A percentile compares a stretch with the other conserved stretches of the same genome.
Evolutionary conservation across 1,140 invertebrate genomes (phyloP).

Genomic region (Diuraphis noxia): DNA sequence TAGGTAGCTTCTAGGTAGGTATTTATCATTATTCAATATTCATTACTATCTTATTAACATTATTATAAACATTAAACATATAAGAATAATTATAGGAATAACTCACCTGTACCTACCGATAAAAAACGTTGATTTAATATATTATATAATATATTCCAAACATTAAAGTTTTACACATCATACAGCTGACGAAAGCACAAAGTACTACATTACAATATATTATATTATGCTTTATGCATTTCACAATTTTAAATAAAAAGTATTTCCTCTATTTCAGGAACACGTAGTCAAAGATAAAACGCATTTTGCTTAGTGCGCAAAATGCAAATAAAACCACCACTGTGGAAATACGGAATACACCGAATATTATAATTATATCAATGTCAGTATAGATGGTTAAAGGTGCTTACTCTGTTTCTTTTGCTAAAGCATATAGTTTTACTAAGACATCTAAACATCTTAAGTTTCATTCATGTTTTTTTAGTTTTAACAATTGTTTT

Average conservation of each 20-base stretch:
- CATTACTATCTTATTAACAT: too few species aligned
- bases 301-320: not conserved
- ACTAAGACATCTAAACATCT: not conserved
- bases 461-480: not conserved
- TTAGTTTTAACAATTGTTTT: not conserved
- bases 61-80: not conserved
- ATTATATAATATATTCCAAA: slow-evolving; percentile 20
- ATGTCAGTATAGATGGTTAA: not conserved
- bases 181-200: not conserved
- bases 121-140: not conserved
- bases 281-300: not conserved
- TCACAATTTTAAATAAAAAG: not conserved
- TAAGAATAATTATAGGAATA: not conserved
- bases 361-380: not conserved
- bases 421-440: not conserved
- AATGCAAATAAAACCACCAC: not conserved
- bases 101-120: not conserved
- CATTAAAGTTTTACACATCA: not conserved
- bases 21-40: too few species aligned
- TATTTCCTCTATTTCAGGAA: slow-evolving; percentile 6
- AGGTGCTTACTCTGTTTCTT: not conserved
- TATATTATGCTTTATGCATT: not conserved
- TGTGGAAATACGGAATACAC: not conserved
- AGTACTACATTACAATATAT: not conserved
- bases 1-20: not conserved